Conservation (phyloP, 2,797 vertebrate species). For the Manis pentadactyla region DNA sequence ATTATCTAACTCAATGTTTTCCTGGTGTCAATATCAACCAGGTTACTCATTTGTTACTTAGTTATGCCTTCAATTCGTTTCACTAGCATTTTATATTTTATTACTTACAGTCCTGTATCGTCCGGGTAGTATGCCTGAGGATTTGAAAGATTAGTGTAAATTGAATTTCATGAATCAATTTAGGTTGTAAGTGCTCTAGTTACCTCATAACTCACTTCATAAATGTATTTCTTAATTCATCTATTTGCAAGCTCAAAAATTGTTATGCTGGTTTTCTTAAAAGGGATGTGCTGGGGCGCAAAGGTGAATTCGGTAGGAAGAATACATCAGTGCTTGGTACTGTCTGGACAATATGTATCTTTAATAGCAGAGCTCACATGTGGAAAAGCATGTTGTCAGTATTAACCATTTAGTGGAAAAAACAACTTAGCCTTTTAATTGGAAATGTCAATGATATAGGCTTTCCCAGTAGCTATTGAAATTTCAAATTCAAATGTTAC, state of each 20-base stretch:
- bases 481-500: slow-evolving; percentile 29
- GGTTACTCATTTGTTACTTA: not conserved
- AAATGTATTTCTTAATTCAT: slow-evolving; percentile 65
- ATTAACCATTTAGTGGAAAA: not conserved
- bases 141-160: slow-evolving; percentile 56
- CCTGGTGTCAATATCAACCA: not conserved
- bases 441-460: not conserved
- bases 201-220: slow-evolving; percentile 42
- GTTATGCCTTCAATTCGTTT: slow-evolving; percentile 25
- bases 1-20: slow-evolving; percentile 13
- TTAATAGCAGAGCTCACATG: not conserved
- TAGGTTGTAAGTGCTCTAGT: slow-evolving; percentile 50
- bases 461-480: not conserved
- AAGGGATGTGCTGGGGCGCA: not conserved
- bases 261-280: slow-evolving; percentile 10
- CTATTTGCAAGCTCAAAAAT: slow-evolving; percentile 33
- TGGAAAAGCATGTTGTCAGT: not conserved
- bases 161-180: slow-evolving; percentile 63
- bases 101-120: slow-evolving; percentile 16
- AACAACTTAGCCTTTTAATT: not conserved
- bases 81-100: slow-evolving; percentile 57
- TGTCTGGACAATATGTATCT: not conserved
- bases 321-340: not conserved
- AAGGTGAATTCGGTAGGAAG: not conserved
- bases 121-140: slow-evolving; percentile 9